Evolutionary conservation across 1,140 invertebrate genomes (phyloP), one percentile per base, ranked within the genome.

Genomic region (Brachionus angularis): DNA sequence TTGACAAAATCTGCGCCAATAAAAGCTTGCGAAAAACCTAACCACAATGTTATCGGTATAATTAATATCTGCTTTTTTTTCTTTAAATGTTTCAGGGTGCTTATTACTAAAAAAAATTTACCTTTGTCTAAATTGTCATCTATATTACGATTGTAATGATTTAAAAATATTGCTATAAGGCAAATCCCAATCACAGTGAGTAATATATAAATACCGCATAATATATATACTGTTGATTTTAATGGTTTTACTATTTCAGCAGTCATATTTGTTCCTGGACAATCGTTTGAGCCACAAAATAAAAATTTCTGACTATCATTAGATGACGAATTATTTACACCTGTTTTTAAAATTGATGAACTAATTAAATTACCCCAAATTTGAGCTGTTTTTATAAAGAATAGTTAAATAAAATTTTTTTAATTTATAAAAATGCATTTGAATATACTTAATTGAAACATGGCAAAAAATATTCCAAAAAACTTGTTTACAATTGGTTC

Each of bases 401-500:
- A 21, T 52, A 18, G 27, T 25, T 25, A 52, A 3, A 21, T 34
- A 34, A 12, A 34, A 34, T 34, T 34, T 34, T 5, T 34, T n/a
- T n/a, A n/a, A n/a, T n/a, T n/a, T n/a, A n/a, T n/a, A n/a, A n/a
- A n/a, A n/a, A n/a, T n/a, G n/a, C n/a, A n/a, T n/a, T n/a, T n/a
- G 10, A 3, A 14, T 3, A 14, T 42, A 42, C 75, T 76, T 0
- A 90, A 90, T 78, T 98, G 94, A 87, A 94, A 96, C 67, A 93
- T 88, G 73, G 96, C 87, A 83, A 97, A 97, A 86, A 98, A 98
- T 84, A 96, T 90, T 21, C 94, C 94, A 80, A 97, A 98, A 85
- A 96, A 96, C 74, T 91, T 81, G 36, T 93, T 90, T 58, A 96
- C 90, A 73, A 95, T 90, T 5, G 88, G 89, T 78, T 95, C 91